phyloP scores from a whole-genome alignment of 2,888 invertebrate species.

The Incurvaria masculella region DNA sequence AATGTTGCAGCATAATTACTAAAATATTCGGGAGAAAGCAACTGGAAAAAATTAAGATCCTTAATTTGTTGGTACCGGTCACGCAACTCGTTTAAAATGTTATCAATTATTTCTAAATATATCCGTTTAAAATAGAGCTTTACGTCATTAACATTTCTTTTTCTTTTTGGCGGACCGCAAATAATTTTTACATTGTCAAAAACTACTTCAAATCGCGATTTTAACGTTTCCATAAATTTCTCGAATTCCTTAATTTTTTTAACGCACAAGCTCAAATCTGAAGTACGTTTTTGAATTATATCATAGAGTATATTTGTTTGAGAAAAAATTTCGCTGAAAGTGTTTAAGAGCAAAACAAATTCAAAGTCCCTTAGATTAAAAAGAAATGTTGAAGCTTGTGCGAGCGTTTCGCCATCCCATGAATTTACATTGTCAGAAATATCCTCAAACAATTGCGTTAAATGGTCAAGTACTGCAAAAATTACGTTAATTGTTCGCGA shows the following conservation, averaged over 20 bases:
- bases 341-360: constrained; percentile 1
- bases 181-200: background rate
- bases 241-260: constrained; percentile 4
- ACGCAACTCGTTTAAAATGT: background rate
- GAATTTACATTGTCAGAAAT: background rate
- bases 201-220: background rate
- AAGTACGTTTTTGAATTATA: too few relatives aligned
- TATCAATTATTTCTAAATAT: constrained; percentile 1
- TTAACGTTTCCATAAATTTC: background rate
- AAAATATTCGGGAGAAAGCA: too few relatives aligned
- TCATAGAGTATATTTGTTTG: constrained; percentile 2
- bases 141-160: constrained; percentile 1
- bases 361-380: constrained; percentile 3
- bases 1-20: too few relatives aligned
- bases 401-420: constrained; percentile 9
- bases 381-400: background rate
- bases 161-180: constrained; percentile 3
- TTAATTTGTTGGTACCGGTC: too few relatives aligned
- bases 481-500: constrained; percentile 10
- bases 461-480: background rate
- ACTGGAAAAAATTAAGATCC: too few relatives aligned
- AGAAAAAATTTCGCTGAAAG: constrained; percentile 5
- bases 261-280: constrained; percentile 1
- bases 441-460: background rate
- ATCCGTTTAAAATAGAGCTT: background rate